Percentiles rank a stretch among this genome's conserved stretches.
phyloP scores from a whole-genome alignment of 1,140 invertebrate species.

The Pinna nobilis region DNA sequence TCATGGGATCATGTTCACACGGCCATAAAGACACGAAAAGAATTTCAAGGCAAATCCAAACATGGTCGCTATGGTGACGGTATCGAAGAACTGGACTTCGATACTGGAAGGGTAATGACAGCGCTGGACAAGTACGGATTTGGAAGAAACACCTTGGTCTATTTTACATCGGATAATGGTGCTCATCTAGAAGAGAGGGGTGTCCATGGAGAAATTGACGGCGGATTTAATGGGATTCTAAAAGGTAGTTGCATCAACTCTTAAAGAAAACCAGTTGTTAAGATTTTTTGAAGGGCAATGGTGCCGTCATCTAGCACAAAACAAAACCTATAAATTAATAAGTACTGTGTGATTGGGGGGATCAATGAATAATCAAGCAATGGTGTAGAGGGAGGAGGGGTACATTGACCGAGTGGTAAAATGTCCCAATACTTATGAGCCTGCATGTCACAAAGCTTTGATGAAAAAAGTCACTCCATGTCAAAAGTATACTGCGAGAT shows the following conservation, averaged over 20 bases:
- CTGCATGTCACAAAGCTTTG: too few species aligned
- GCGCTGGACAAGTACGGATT: conserved; percentile 59
- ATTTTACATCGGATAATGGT: conserved; percentile 77
- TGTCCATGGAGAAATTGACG: conserved; percentile 63
- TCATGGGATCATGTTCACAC: conserved; percentile 66
- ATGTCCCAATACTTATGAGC: too few species aligned
- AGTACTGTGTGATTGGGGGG: too few species aligned
- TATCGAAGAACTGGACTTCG: conserved; percentile 74
- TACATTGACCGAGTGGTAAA: too few species aligned
- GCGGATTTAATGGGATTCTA: conserved; percentile 74
- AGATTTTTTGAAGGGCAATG: too few species aligned
- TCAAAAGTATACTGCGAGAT: too few species aligned
- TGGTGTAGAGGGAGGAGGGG: too few species aligned
- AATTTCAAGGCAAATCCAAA: conserved; percentile 55
- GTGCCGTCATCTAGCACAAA: too few species aligned
- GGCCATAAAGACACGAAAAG: conserved; percentile 42
- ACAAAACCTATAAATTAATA: too few species aligned
- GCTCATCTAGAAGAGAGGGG: conserved; percentile 72
- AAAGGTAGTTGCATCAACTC: conserved; percentile 60
- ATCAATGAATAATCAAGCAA: too few species aligned
- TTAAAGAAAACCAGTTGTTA: too few species aligned
- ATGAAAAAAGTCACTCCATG: too few species aligned
- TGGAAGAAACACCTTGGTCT: conserved; percentile 75
- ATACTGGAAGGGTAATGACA: conserved; percentile 72
- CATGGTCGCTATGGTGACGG: conserved; percentile 75